A percentile compares a stretch with the other conserved stretches of the same genome.
phyloP scores from a whole-genome alignment of 1,140 invertebrate genomes.

The Drosophila kohkoa region DNA sequence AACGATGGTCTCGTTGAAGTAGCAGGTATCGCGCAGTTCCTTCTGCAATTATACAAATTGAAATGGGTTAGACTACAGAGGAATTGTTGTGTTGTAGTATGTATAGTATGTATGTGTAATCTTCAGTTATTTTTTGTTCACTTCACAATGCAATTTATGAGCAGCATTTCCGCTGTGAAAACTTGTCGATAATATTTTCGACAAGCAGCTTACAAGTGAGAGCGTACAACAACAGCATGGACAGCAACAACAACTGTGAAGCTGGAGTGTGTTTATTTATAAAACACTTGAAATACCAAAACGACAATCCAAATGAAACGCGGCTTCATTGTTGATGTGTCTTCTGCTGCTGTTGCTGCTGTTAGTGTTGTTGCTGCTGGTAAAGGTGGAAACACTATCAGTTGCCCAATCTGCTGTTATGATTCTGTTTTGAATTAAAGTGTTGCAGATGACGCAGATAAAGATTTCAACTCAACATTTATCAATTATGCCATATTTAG shows the following conservation, averaged over 20 bases:
- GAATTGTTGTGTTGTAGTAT: background rate
- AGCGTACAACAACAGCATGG: constrained; percentile 16
- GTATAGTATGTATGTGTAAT: constrained; percentile 5
- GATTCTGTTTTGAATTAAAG: constrained; percentile 46
- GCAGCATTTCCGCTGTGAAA: constrained; percentile 63
- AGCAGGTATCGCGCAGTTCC: constrained; percentile 84
- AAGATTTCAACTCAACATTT: constrained; percentile 41
- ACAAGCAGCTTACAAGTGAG: constrained; percentile 34
- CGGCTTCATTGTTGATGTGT: constrained; percentile 57
- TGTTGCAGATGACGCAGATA: constrained; percentile 73
- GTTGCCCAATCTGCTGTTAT: constrained; percentile 40
- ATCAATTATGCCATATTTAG: constrained; percentile 73
- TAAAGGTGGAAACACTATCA: constrained; percentile 45
- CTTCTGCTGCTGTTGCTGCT: background rate
- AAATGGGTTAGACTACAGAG: constrained; percentile 9
- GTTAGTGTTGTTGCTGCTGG: background rate
- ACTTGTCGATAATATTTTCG: constrained; percentile 42
- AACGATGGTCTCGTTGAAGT: constrained; percentile 84
- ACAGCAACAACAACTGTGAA: constrained; percentile 30
- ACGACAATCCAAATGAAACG: constrained; percentile 65
- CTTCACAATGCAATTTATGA: constrained; percentile 74
- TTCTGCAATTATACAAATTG: constrained; percentile 59
- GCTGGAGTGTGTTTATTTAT: constrained; percentile 70
- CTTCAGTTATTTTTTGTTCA: constrained; percentile 16
- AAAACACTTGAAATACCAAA: constrained; percentile 77